Conservation (phyloP, 2,797 vertebrate species). For the Natrix natrix region DNA sequence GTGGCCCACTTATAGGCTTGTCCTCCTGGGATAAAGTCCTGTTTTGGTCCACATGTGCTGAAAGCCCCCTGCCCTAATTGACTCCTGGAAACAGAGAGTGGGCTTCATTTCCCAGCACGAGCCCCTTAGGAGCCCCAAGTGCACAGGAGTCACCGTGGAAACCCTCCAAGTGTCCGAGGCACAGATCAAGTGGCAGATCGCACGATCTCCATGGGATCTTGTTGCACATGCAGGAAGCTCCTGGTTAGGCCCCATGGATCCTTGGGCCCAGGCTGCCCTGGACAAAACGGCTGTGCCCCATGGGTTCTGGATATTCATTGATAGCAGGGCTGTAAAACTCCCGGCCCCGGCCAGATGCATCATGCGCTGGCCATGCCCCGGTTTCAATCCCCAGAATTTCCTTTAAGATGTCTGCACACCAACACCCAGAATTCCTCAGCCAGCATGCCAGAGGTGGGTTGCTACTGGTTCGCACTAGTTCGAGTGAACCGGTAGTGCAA, state of each 20-base stretch:
- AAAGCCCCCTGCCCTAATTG: background rate
- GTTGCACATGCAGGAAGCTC: background rate
- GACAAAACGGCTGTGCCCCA: background rate
- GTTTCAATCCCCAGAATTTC: too few species aligned
- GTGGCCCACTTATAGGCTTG: background rate
- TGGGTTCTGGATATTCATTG: background rate
- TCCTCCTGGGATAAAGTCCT: background rate
- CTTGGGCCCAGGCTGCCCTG: background rate
- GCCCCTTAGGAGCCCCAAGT: background rate
- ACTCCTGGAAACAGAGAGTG: background rate
- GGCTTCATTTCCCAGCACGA: background rate
- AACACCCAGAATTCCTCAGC: too few species aligned
- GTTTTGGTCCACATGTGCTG: too few species aligned
- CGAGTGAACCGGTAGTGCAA: too few species aligned
- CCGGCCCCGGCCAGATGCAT: too few species aligned
- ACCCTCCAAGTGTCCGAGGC: too few species aligned
- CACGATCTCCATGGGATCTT: background rate
- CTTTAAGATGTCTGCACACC: too few species aligned
- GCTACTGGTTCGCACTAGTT: too few species aligned
- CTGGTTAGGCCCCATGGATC: background rate
- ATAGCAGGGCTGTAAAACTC: too few species aligned
- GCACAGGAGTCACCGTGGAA: background rate
- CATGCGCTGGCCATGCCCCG: too few species aligned
- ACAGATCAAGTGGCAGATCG: rapidly evolving
- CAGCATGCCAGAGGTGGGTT: too few species aligned